These are phyloP conservation scores for Labroides dimidiatus DNA, from an alignment of 2,797 vertebrate genomes.

Conservation along the genomic window DNA sequence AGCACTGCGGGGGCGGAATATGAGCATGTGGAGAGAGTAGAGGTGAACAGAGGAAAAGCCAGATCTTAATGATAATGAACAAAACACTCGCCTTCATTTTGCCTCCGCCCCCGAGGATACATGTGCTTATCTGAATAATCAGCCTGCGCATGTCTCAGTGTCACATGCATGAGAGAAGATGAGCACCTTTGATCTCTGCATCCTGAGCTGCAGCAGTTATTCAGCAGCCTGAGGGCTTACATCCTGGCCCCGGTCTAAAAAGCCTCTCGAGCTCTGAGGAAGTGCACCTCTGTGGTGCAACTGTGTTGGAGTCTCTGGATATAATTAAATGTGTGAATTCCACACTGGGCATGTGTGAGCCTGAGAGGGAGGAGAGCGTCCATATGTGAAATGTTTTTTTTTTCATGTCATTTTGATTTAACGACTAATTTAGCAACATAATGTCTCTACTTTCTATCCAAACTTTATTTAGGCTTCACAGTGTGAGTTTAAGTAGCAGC, in stretches of 20 bases:
- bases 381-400: conserved; percentile 8
- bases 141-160: conserved; percentile 69
- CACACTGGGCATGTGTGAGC: conserved; percentile 29
- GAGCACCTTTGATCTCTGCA: conserved; percentile 79
- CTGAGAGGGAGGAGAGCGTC: background rate
- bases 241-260: conserved; percentile 60
- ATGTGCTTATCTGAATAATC: conserved; percentile 81
- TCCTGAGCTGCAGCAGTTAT: conserved; percentile 60
- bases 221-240: conserved; percentile 69
- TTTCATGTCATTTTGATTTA: conserved; percentile 25
- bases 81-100: conserved; percentile 80
- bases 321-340: conserved; percentile 54
- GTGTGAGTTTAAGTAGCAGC: conserved; percentile 22
- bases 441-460: conserved; percentile 15
- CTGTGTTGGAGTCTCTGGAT: conserved; percentile 43
- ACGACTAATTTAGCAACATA: background rate
- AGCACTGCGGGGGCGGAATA: conserved; percentile 77
- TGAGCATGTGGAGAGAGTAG: conserved; percentile 72
- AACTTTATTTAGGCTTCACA: conserved; percentile 32
- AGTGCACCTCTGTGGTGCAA: conserved; percentile 55
- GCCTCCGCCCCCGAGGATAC: conserved; percentile 69
- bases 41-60: conserved; percentile 74
- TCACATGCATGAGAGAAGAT: conserved; percentile 67
- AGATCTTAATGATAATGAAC: conserved; percentile 84
- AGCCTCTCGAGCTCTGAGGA: conserved; percentile 56